Conservation (phyloP, 1,140 invertebrate genomes). For the Neuroterus valhalla region DNA sequence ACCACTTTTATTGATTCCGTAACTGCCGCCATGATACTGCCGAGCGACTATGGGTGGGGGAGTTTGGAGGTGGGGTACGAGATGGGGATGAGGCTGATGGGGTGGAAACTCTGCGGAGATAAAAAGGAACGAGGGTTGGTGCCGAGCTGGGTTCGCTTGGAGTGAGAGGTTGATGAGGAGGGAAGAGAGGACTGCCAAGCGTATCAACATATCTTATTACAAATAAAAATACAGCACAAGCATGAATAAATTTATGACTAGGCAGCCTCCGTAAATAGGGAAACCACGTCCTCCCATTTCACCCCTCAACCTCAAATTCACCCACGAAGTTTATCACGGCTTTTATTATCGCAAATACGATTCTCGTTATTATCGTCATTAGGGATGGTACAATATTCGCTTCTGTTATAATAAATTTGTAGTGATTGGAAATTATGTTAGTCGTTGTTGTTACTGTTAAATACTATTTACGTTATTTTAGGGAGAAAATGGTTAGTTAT, state of each 20-base stretch:
- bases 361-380: neutral
- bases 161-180: slow-evolving; percentile 50
- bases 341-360: neutral
- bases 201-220: slow-evolving; percentile 73
- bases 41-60: slow-evolving; percentile 55
- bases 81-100: slow-evolving; percentile 70
- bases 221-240: slow-evolving; percentile 72
- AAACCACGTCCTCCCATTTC: slow-evolving; percentile 35
- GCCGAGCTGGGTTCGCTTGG: slow-evolving; percentile 55
- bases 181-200: slow-evolving; percentile 65
- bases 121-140: slow-evolving; percentile 74
- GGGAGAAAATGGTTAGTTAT: too few relatives aligned
- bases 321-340: neutral
- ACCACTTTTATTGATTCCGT: slow-evolving; percentile 76
- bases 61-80: slow-evolving; percentile 43
- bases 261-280: slow-evolving; percentile 54
- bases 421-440: too few relatives aligned
- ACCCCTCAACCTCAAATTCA: neutral
- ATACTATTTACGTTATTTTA: too few relatives aligned
- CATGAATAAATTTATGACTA: slow-evolving; percentile 71
- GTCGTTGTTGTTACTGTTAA: too few relatives aligned
- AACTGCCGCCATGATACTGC: slow-evolving; percentile 75
- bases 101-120: slow-evolving; percentile 76
- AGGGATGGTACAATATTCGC: neutral
- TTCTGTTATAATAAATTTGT: too few relatives aligned